Conservation (phyloP, 2,797 vertebrate species). For the Syngnathus rostellatus region DNA sequence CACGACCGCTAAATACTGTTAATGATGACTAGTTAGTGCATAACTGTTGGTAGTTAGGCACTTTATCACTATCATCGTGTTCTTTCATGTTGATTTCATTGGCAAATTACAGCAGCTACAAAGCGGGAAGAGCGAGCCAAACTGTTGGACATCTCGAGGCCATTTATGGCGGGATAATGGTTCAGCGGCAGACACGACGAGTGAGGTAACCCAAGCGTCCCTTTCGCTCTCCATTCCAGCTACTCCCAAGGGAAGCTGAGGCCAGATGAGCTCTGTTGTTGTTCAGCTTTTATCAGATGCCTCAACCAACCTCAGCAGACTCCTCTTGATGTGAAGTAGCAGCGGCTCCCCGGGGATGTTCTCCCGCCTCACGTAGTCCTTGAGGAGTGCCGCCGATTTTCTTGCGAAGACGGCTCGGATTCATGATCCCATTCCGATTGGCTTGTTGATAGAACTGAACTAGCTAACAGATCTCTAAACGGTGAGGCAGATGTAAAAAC, state of each 20-base stretch:
- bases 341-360: neutral
- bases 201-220: neutral
- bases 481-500: neutral
- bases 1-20: neutral
- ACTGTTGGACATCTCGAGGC: neutral
- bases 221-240: neutral
- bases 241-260: neutral
- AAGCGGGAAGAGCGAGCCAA: neutral
- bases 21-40: neutral
- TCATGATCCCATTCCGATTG: neutral
- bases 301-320: conserved; percentile 4
- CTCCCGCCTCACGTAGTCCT: neutral
- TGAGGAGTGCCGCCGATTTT: neutral
- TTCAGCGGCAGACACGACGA: neutral
- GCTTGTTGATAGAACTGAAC: neutral
- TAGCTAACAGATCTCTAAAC: neutral
- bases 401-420: neutral
- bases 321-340: conserved; percentile 5
- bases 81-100: neutral
- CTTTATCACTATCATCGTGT: neutral
- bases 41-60: neutral
- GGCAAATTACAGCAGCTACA: neutral
- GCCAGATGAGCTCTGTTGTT: conserved; percentile 2
- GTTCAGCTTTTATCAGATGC: conserved; percentile 3
- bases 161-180: neutral